phyloP scores from a whole-genome alignment of 1,140 invertebrate genomes.

The Eciton burchellii region DNA sequence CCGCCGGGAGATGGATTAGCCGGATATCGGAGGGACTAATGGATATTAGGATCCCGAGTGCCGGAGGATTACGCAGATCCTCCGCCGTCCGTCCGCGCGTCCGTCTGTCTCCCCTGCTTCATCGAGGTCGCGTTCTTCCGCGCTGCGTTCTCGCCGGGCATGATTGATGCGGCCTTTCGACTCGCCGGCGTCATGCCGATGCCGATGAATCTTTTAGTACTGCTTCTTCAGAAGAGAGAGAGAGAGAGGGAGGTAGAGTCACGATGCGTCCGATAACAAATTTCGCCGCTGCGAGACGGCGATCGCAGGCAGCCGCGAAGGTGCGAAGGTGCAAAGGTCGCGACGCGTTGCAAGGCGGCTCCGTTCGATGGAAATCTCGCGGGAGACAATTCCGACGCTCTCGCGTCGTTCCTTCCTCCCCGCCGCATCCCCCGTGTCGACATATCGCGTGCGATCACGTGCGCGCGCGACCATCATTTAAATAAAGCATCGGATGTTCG shows the following conservation, averaged over 20 bases:
- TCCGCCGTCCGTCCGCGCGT: conserved; percentile 4
- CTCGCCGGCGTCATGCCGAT: background rate
- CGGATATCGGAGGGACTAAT: conserved; percentile 70
- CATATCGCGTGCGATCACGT: background rate
- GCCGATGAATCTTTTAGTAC: background rate
- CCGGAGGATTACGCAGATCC: conserved; percentile 46
- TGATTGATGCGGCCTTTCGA: conserved; percentile 31
- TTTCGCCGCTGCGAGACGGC: background rate
- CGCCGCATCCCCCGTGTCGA: background rate
- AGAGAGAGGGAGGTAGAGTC: background rate
- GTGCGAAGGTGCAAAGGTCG: too few relatives aligned
- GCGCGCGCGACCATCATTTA: conserved; percentile 14
- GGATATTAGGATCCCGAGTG: conserved; percentile 68
- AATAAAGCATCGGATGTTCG: conserved; percentile 26
- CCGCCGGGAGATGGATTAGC: conserved; percentile 64
- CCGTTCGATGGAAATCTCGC: conserved; percentile 18
- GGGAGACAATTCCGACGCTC: background rate
- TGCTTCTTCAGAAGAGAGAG: background rate
- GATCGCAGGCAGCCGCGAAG: too few relatives aligned
- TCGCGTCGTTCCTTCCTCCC: too few relatives aligned
- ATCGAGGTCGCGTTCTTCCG: conserved; percentile 11
- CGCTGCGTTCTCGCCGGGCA: background rate
- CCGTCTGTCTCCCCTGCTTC: too few relatives aligned
- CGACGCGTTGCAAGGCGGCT: background rate
- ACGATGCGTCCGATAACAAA: background rate